Percentiles rank a stretch among this genome's conserved stretches.
These are phyloP conservation scores for Cephus spinipes DNA, from an alignment of 2,888 invertebrate genomes.

Conservation along the genomic window DNA sequence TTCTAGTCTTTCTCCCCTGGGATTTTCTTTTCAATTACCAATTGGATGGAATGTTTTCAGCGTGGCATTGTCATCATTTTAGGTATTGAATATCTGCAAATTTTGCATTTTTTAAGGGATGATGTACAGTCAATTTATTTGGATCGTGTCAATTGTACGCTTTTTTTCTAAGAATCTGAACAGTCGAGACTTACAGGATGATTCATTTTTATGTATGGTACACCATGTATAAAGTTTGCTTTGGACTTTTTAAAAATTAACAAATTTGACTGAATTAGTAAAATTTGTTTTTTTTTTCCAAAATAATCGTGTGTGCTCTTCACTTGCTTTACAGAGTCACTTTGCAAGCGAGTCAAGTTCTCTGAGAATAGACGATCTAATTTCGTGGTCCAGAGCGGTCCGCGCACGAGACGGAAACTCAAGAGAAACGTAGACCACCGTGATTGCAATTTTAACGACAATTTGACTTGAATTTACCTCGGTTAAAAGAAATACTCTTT, in stretches of 20 bases:
- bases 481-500: conserved; percentile 61
- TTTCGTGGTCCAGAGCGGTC: conserved; percentile 51
- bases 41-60: neutral
- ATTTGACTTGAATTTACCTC: conserved; percentile 62
- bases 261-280: neutral
- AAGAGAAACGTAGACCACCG: conserved; percentile 52
- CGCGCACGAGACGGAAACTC: neutral
- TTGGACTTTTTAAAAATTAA: neutral
- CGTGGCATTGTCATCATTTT: neutral
- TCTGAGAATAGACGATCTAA: conserved; percentile 66
- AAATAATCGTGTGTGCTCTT: neutral
- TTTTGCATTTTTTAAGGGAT: no score
- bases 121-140: neutral
- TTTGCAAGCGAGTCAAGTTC: conserved; percentile 35
- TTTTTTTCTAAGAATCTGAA: neutral
- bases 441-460: conserved; percentile 67
- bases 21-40: neutral
- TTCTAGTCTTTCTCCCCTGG: neutral
- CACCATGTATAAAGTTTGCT: neutral
- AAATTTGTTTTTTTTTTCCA: neutral
- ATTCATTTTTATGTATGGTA: neutral
- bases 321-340: neutral
- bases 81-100: neutral
- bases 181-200: neutral
- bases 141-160: neutral